These are phyloP conservation scores for Pseudotriccus pelzelni DNA, from an alignment of 2,797 vertebrate genomes.

Conservation along the genomic window DNA sequence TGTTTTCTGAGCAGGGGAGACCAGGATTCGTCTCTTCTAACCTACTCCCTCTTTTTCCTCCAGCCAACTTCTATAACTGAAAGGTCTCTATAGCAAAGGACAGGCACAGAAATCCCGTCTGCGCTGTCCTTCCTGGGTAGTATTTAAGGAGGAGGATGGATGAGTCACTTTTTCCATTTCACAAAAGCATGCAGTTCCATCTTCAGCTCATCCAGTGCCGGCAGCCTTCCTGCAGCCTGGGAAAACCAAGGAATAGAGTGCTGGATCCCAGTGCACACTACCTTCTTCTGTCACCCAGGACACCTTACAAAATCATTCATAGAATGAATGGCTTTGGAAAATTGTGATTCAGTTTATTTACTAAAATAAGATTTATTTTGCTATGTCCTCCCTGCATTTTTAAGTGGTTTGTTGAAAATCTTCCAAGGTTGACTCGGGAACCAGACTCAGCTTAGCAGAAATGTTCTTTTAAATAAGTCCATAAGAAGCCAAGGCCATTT, in stretches of 20 bases:
- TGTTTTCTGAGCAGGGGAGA: not conserved
- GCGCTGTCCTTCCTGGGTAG: not conserved
- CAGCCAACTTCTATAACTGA: not conserved
- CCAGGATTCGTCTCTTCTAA: not conserved
- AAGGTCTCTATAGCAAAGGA: not conserved
- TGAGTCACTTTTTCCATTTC: constrained; percentile 33
- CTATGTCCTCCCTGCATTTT: not conserved
- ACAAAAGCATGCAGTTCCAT: not conserved
- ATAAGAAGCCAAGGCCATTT: not conserved
- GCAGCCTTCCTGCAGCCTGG: not conserved
- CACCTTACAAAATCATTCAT: not conserved
- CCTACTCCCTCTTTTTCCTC: not conserved
- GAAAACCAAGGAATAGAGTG: not conserved
- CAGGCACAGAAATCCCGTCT: not conserved
- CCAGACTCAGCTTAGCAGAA: not conserved
- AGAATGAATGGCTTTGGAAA: not conserved
- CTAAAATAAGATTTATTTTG: not conserved
- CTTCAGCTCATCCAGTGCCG: not conserved
- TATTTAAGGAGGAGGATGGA: not conserved
- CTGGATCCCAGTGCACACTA: not conserved
- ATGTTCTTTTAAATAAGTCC: not conserved
- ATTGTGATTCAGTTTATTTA: not conserved
- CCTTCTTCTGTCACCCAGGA: not conserved
- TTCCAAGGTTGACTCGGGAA: not conserved
- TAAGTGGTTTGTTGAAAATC: constrained; percentile 38